Base-by-base conservation (phyloP, 2,113 vertebrate species). In the Potamarius usumacintae region DNA sequence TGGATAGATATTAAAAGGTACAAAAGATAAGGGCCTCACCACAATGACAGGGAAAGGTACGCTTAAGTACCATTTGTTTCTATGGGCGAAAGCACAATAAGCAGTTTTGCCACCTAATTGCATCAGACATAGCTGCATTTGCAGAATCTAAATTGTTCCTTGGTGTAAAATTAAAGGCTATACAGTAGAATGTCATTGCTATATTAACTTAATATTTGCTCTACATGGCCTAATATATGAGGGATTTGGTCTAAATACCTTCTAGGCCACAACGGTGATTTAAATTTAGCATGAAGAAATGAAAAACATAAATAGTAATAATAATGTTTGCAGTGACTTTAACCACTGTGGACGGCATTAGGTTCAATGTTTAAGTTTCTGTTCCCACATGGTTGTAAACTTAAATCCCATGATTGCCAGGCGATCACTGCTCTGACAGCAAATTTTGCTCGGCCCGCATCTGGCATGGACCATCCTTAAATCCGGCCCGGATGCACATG, bases 151-250 rank as follows among this genome's bases (percentile, higher is more conserved):
- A 79, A 27, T 57, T 79, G 53, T 57, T 57, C 52, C 77, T 79
- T 30, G 52, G 77, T 30, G 77, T 79, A 18, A 55, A 27, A 79
- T 57, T 79, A 79, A 57, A 79, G 15, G 77, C 52, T 25, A 79
- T 79, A 55, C 12, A 79, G 5, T 27, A 57, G 27, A 79, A 79
- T 79, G 77, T 79, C 77, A 55, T 30, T 79, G 30, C 52, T 55
- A 53, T 55, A 55, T 79, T 79, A 34, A 12, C 12, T 79, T 79
- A 79, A 79, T 79, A 79, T 55, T 79, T 79, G 25, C 76, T n/a
- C 52, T 79, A 27, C 50, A 55, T 79, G 76, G 9, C 4, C 10
- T 17, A 55, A 79, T 55, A 55, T 14, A 7, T 27, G 5, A 57
- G 77, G n/a, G 77, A 57, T 57, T 30, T 79, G 52, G 15, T 55